These are phyloP conservation scores for Zelostemma sp. DNA, from an alignment of 1,140 invertebrate genomes.

Conservation along the genomic window DNA sequence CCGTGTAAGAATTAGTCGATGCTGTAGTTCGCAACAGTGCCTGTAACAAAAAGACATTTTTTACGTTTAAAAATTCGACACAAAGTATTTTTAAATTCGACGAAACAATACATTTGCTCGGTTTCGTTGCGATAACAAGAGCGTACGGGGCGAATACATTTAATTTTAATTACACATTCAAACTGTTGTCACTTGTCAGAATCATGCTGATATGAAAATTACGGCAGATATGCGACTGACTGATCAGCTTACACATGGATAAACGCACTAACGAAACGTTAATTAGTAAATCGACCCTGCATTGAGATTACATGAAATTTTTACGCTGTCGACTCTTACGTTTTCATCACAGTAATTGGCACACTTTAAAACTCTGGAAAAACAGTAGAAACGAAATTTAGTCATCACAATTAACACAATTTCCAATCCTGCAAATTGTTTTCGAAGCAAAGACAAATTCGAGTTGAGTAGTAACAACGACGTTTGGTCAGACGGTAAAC, in stretches of 20 bases:
- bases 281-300: conserved; percentile 41
- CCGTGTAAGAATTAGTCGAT: conserved; percentile 14
- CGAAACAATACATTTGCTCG: no score
- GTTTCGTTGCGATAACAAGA: no score
- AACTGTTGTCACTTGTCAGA: conserved; percentile 38
- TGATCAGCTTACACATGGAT: conserved; percentile 39
- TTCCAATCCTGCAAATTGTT: no score
- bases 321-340: no score
- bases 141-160: not conserved
- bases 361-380: no score
- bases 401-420: no score
- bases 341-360: no score
- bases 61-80: not conserved
- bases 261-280: conserved; percentile 40
- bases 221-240: conserved; percentile 34
- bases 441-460: no score
- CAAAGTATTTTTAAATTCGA: no score
- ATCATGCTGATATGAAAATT: conserved; percentile 34
- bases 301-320: no score
- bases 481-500: not conserved
- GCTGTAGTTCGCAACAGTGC: conserved; percentile 1
- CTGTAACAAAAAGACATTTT: not conserved
- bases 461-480: conserved; percentile 12
- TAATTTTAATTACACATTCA: conserved; percentile 35
- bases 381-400: no score